These are phyloP conservation scores for Scrobipalpa atriplicella DNA, from an alignment of 2,888 invertebrate genomes.

Conservation along the genomic window DNA sequence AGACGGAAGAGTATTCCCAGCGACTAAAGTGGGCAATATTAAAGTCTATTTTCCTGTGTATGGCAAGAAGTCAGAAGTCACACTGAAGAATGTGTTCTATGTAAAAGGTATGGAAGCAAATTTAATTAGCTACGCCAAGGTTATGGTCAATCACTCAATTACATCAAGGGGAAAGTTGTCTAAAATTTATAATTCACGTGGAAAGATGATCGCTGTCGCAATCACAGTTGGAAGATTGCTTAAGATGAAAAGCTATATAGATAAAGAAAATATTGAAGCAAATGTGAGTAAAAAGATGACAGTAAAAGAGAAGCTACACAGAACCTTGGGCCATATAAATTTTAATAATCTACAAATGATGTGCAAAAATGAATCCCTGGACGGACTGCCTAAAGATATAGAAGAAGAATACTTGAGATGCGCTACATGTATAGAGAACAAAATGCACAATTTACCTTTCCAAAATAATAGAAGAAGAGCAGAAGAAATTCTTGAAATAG, in stretches of 20 bases:
- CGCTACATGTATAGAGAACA: too few relatives aligned
- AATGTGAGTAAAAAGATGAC: too few relatives aligned
- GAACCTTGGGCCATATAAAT: too few relatives aligned
- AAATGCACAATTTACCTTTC: too few relatives aligned
- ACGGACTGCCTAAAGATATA: too few relatives aligned
- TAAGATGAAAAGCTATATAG: slow-evolving; percentile 34
- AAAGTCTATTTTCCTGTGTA: slow-evolving; percentile 36
- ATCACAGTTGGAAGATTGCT: slow-evolving; percentile 38
- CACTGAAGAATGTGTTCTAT: slow-evolving; percentile 38
- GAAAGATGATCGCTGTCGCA: slow-evolving; percentile 37
- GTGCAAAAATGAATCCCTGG: too few relatives aligned
- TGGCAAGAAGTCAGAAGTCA: slow-evolving; percentile 32
- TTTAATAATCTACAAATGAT: too few relatives aligned
- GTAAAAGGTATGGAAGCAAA: slow-evolving; percentile 38
- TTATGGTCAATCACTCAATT: slow-evolving; percentile 37
- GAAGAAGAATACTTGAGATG: too few relatives aligned
- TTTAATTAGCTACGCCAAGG: slow-evolving; percentile 40
- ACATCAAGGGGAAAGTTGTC: slow-evolving; percentile 34
- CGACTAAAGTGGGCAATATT: slow-evolving; percentile 34
- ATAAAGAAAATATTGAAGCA: too few relatives aligned
- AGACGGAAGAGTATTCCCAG: slow-evolving; percentile 33
- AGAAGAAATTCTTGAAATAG: too few relatives aligned
- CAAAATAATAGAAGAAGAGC: too few relatives aligned
- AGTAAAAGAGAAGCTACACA: too few relatives aligned
- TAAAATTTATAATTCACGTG: slow-evolving; percentile 37